Evolutionary conservation across 2,113 vertebrate species (phyloP).

Genomic region (Chloebia gouldiae): DNA sequence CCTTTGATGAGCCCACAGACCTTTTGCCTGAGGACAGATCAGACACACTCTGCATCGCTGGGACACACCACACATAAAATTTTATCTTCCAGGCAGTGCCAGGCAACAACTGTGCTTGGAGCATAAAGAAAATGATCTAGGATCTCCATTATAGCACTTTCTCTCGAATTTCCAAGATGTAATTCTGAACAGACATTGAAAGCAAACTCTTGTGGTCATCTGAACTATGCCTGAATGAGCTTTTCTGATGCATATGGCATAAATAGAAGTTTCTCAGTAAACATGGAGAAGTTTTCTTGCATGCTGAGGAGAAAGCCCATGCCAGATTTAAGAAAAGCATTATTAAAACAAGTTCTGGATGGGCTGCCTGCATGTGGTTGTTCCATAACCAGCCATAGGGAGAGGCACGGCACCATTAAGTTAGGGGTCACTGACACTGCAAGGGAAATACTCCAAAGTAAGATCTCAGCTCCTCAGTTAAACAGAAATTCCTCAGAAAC

Average conservation of each 20-base stretch:
- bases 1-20: constrained; percentile 5
- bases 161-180: constrained; percentile 11
- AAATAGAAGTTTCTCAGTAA: constrained; percentile 25
- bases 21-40: constrained; percentile 21
- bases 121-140: not conserved
- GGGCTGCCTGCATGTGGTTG: not conserved
- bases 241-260: not conserved
- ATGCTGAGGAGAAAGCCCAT: not conserved
- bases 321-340: not conserved
- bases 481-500: not conserved
- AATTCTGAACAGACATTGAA: constrained; percentile 34
- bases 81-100: not conserved
- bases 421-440: not conserved
- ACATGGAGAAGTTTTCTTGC: not conserved
- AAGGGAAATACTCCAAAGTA: not conserved
- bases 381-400: not conserved
- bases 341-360: not conserved
- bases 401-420: not conserved
- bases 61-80: not conserved
- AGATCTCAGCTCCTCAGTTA: not conserved
- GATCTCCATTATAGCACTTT: constrained; percentile 1
- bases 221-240: not conserved
- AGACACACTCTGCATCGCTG: not conserved
- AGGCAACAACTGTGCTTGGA: not conserved
- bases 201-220: constrained; percentile 42